Evolutionary conservation across 2,888 invertebrate species (phyloP), one percentile per base, ranked within the genome.

Genomic region (Erebia palarica): DNA sequence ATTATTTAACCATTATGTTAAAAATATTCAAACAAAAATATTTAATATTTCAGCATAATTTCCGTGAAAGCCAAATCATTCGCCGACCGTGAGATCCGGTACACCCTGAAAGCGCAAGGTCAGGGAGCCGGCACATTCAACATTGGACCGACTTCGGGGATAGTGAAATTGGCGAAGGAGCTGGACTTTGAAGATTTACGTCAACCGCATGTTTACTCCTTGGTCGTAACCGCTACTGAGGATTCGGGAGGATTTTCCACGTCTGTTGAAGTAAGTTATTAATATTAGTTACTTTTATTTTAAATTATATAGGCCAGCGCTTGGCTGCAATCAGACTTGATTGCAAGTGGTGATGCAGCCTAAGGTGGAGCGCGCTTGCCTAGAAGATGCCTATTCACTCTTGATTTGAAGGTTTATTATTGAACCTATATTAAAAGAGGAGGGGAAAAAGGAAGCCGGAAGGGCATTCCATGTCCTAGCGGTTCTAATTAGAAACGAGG

Each of bases 61-160:
- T 98, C 98, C 51, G 98, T 99, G 76, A 98, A 98, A 93, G 99
- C 99, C 3, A 98, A 98, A 89, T 98, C 99, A 1, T 99, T 99
- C 85, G 99, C 99, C 75, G 98, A 98, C 89, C 96, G 98, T 69
- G 98, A 98, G 89, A 98, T 99, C 79, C 96, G 98, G n/a, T 99
- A 98, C 91, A 98, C 98, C 0, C 90, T 99, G 75, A 97, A 98
- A 86, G 98, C 99, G 0, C 97, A 98, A 87, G 98, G 98, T 7
- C 98, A 97, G 89, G 98, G 98, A 11, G 97, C 98, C 10, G 98
- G 98, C 63, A 98, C 98, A 11, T 99, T 99, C 89, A 98, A 98
- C 89, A 98, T 99, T 82, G 98, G 98, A 0, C 97, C 98, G 3
- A 97, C 97, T 21, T 97, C 98, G 51, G 99, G 99, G 69, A 97